These are phyloP conservation scores for Luperina testacea DNA, from an alignment of 2,888 invertebrate species.

Conservation along the genomic window DNA sequence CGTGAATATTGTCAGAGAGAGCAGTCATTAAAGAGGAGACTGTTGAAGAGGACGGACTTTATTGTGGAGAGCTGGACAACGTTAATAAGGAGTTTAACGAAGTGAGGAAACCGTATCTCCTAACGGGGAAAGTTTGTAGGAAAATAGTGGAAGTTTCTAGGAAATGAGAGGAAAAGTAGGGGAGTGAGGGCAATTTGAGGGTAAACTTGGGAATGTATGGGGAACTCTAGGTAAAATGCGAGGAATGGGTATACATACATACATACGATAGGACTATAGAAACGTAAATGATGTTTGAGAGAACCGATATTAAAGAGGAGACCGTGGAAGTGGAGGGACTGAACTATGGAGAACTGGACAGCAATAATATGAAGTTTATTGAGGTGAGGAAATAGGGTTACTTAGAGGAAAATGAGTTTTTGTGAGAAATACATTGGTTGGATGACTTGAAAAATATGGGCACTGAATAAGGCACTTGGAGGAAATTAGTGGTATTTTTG, in stretches of 20 bases:
- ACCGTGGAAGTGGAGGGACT: slow-evolving; percentile 83
- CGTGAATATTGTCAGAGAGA: slow-evolving; percentile 56
- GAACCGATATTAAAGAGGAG: neutral
- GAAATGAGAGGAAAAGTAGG: neutral
- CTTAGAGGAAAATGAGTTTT: neutral
- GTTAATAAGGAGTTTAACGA: slow-evolving; percentile 77
- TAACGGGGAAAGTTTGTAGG: neutral
- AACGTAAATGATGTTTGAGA: neutral
- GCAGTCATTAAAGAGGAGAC: slow-evolving; percentile 86
- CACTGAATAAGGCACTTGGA: no score
- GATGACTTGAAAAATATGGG: no score
- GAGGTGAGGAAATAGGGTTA: neutral
- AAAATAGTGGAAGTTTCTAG: neutral
- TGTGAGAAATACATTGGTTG: no score
- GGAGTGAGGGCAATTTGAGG: neutral
- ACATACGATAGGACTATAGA: neutral
- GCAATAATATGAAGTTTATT: slow-evolving; percentile 82
- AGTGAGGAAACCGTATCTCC: neutral
- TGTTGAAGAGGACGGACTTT: slow-evolving; percentile 87
- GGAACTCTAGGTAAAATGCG: neutral
- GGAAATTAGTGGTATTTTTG: no score
- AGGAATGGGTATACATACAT: neutral
- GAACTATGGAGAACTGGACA: slow-evolving; percentile 86
- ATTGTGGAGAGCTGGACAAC: slow-evolving; percentile 86
- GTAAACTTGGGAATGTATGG: neutral